A percentile compares a stretch with the other conserved stretches of the same genome.
phyloP scores from a whole-genome alignment of 2,797 vertebrate species.

The Cyclopterus lumpus region DNA sequence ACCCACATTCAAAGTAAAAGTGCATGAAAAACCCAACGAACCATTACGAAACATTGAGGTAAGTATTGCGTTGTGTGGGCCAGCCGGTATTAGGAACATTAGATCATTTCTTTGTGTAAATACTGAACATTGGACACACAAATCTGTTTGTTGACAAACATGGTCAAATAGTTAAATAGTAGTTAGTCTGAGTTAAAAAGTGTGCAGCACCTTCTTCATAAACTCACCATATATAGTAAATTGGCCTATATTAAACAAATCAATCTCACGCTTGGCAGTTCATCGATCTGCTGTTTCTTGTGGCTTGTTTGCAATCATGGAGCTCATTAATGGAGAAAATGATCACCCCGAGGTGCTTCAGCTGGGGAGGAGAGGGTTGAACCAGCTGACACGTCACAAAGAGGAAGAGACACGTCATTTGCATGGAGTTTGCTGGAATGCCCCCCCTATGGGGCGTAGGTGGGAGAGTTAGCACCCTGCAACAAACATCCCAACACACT shows the following conservation, averaged over 20 bases:
- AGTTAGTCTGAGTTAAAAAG: constrained; percentile 2
- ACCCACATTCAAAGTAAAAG: background rate
- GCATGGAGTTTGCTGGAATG: constrained; percentile 69
- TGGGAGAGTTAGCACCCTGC: constrained; percentile 74
- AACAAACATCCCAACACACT: constrained; percentile 57
- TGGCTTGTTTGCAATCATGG: constrained; percentile 50
- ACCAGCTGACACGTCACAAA: constrained; percentile 10
- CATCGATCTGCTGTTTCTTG: constrained; percentile 47
- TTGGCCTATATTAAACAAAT: constrained; percentile 50
- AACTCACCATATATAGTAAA: constrained; percentile 33
- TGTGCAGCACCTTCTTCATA: constrained; percentile 7
- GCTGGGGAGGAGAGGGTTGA: constrained; percentile 43
- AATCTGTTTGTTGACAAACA: background rate
- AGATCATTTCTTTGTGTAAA: background rate
- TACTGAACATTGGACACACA: background rate
- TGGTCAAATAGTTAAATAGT: background rate
- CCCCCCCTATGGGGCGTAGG: constrained; percentile 52
- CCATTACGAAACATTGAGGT: too few species aligned
- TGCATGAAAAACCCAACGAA: background rate
- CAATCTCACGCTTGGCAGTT: constrained; percentile 48
- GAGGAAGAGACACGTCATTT: constrained; percentile 50
- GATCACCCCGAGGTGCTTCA: constrained; percentile 45
- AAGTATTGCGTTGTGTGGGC: background rate
- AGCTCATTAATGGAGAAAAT: constrained; percentile 62
- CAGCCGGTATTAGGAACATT: background rate